Conservation (phyloP, 2,888 invertebrate species). For the Stenotaenia linearis region DNA sequence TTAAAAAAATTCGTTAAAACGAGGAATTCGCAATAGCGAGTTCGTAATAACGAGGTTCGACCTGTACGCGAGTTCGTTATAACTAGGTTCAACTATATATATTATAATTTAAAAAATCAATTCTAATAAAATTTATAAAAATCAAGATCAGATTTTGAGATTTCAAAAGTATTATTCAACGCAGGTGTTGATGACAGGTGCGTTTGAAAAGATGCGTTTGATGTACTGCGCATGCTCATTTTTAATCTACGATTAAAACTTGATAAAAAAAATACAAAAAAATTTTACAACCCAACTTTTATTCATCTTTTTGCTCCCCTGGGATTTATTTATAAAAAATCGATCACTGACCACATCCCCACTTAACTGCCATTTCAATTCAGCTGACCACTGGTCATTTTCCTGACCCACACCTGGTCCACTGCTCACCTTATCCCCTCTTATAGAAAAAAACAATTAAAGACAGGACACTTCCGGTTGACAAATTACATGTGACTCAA, state of each 20-base stretch:
- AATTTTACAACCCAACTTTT: not conserved
- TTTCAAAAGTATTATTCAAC: not conserved
- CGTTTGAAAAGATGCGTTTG: not conserved
- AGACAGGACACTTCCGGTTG: not conserved
- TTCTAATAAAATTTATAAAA: not conserved
- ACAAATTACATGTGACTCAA: not conserved
- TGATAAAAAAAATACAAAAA: no score
- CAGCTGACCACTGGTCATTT: not conserved
- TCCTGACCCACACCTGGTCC: not conserved
- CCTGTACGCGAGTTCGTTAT: no score
- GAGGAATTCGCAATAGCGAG: no score
- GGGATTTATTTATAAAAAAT: not conserved
- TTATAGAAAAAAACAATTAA: not conserved
- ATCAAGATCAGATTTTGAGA: no score
- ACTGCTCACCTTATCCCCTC: not conserved
- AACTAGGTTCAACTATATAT: no score
- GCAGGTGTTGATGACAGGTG: conserved; percentile 17
- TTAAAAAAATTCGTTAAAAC: no score
- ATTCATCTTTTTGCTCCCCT: not conserved
- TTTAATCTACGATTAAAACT: not conserved
- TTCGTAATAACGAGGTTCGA: no score
- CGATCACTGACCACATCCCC: not conserved
- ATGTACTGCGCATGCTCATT: not conserved
- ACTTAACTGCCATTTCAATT: not conserved
- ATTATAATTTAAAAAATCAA: not conserved